Conservation (phyloP, 2,797 vertebrate species). For the Danio kyathit region DNA sequence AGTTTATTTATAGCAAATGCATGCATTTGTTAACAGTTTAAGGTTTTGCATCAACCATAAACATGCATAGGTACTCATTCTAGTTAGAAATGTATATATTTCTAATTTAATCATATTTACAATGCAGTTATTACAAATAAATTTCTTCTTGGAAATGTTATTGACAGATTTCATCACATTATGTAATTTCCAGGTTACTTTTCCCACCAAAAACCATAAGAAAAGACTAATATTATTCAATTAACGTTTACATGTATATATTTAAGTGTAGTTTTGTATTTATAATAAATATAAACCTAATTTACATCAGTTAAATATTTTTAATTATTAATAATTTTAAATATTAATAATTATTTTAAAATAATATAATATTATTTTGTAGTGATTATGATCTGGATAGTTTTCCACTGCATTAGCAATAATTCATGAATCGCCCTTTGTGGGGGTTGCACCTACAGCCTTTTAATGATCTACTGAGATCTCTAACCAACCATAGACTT, state of each 20-base stretch:
- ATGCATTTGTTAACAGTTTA: neutral
- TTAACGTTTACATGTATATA: too few species aligned
- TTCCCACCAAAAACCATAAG: neutral
- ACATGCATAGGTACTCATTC: neutral
- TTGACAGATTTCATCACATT: neutral
- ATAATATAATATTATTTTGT: neutral
- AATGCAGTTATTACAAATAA: neutral
- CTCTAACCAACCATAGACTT: neutral
- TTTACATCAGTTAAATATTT: neutral
- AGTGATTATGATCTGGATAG: neutral
- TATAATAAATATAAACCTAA: neutral
- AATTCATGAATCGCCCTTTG: neutral
- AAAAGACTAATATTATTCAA: too few species aligned
- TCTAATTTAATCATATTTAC: neutral
- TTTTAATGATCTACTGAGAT: conserved; percentile 2
- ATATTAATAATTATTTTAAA: too few species aligned
- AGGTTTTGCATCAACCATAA: neutral
- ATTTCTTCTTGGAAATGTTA: neutral
- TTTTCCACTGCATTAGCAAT: neutral
- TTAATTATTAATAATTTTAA: too few species aligned
- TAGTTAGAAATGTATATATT: neutral
- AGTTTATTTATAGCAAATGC: neutral
- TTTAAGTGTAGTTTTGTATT: too few species aligned
- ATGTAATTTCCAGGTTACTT: neutral
- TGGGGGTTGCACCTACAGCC: neutral